Conservation (phyloP, 2,888 invertebrate genomes). For the Scaptomyza polygonia region DNA sequence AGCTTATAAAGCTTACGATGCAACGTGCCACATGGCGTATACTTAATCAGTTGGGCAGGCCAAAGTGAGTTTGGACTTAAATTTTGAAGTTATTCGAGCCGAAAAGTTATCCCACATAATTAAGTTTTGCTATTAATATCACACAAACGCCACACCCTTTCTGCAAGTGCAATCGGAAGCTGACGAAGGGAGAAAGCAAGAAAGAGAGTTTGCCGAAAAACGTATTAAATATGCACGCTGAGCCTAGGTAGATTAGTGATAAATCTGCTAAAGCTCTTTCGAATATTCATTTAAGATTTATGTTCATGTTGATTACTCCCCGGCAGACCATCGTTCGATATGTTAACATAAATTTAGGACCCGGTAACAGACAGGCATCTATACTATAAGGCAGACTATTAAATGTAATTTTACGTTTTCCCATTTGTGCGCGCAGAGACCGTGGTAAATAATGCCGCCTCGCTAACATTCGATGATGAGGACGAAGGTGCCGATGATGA, state of each 20-base stretch:
- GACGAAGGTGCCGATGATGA: constrained; percentile 90
- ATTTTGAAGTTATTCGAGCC: constrained; percentile 10
- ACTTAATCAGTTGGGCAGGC: constrained; percentile 40
- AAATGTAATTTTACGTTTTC: constrained; percentile 48
- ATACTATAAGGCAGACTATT: constrained; percentile 1
- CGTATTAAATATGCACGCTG: constrained; percentile 33
- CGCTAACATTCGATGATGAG: constrained; percentile 89
- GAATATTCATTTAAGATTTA: constrained; percentile 39
- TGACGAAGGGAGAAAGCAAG: background rate
- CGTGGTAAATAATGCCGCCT: constrained; percentile 86
- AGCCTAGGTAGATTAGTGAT: constrained; percentile 30
- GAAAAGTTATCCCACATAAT: constrained; percentile 38
- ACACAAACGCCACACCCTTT: constrained; percentile 45
- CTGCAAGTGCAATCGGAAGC: constrained; percentile 1
- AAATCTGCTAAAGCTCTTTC: constrained; percentile 30
- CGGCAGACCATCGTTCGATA: constrained; percentile 20
- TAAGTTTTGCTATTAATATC: constrained; percentile 53
- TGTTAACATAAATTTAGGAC: background rate
- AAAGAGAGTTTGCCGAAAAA: background rate
- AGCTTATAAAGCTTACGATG: background rate
- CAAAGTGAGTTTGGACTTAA: background rate
- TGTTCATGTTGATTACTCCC: constrained; percentile 28
- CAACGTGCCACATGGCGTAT: constrained; percentile 37
- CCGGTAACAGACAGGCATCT: background rate
- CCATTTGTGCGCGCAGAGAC: constrained; percentile 80